Percentiles rank a stretch among this genome's conserved stretches.
Conservation (phyloP, 2,113 vertebrate genomes). For the Marcusenius ussheri region DNA sequence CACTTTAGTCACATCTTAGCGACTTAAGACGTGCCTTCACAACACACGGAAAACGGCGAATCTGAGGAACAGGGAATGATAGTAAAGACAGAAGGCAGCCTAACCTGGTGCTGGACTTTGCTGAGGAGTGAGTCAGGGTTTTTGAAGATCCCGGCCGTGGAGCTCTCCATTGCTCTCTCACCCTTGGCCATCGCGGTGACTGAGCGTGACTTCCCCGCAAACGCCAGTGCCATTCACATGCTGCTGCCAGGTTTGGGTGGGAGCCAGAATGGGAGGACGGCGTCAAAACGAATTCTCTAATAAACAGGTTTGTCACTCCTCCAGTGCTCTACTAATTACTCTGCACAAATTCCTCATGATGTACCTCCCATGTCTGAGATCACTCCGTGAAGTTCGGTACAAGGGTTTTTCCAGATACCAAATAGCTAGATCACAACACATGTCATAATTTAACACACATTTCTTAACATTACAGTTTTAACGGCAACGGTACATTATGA, state of each 20-base stretch:
- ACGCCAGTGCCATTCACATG: conserved; percentile 49
- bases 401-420: too few species aligned
- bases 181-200: conserved; percentile 58
- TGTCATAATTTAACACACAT: background rate
- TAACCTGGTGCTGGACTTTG: conserved; percentile 60
- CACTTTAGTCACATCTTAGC: background rate
- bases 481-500: background rate
- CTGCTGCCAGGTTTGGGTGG: conserved; percentile 43
- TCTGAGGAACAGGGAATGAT: background rate
- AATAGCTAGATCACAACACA: background rate
- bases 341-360: background rate
- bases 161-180: conserved; percentile 43
- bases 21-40: background rate
- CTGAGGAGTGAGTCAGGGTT: conserved; percentile 47
- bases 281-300: conserved; percentile 30
- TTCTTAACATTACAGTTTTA: background rate
- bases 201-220: conserved; percentile 25
- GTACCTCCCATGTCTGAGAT: background rate
- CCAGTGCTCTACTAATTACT: background rate
- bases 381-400: background rate
- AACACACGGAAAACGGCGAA: background rate
- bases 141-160: conserved; percentile 49
- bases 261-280: conserved; percentile 42
- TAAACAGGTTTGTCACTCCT: conserved; percentile 21
- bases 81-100: background rate